phyloP scores from a whole-genome alignment of 2,888 invertebrate genomes.

The Troides oblongomaculatus region DNA sequence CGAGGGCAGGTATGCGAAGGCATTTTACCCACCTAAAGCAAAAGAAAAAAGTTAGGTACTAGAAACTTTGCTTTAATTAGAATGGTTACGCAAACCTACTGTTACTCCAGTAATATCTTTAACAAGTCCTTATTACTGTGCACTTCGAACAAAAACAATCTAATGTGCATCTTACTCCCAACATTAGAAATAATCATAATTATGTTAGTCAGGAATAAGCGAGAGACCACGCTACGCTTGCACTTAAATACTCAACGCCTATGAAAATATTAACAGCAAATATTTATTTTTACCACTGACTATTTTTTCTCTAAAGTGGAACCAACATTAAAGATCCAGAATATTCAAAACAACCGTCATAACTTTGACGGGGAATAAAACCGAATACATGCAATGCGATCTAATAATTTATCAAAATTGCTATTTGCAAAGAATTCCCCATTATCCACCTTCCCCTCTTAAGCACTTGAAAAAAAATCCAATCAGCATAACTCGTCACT shows the following conservation, averaged over 20 bases:
- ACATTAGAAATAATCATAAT: background rate
- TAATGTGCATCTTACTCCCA: background rate
- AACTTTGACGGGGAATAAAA: background rate
- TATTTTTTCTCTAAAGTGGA: background rate
- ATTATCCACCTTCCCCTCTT: slow-evolving; percentile 72
- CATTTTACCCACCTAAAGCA: too few species aligned
- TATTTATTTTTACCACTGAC: background rate
- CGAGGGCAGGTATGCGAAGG: too few species aligned
- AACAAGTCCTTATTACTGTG: background rate
- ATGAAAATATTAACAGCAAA: slow-evolving; percentile 21
- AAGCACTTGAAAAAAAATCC: slow-evolving; percentile 74
- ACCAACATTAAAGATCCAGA: background rate
- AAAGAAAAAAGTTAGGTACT: too few species aligned
- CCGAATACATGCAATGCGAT: slow-evolving; percentile 32
- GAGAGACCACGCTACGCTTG: background rate
- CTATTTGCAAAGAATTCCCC: slow-evolving; percentile 62
- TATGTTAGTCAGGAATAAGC: background rate
- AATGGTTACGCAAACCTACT: too few species aligned
- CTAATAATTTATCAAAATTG: slow-evolving; percentile 48
- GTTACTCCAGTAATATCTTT: background rate
- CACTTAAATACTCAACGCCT: slow-evolving; percentile 6
- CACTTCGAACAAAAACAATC: background rate
- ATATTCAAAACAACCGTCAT: background rate
- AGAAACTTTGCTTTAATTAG: too few species aligned
- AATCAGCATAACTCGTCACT: slow-evolving; percentile 80